Conservation (phyloP, 1,140 invertebrate species). For the Pollicipes pollicipes region DNA sequence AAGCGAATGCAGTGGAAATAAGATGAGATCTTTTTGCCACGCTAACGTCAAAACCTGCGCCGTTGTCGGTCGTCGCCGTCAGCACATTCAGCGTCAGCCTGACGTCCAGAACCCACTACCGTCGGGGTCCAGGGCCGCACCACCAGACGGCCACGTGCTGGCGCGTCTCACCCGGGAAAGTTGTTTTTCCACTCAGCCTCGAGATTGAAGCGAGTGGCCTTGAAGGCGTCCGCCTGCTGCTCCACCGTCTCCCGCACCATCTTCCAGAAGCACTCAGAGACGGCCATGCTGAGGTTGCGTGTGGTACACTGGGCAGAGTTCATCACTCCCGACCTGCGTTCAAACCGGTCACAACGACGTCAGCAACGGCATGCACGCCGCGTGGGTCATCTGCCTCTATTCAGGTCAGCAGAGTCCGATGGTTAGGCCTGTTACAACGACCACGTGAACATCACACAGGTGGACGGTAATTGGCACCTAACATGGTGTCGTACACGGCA, state of each 20-base stretch:
- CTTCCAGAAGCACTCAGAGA: conserved; percentile 97
- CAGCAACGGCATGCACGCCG: no score
- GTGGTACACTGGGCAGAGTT: conserved; percentile 90
- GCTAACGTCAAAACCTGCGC: no score
- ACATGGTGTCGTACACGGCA: no score
- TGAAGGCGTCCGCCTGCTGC: conserved; percentile 96
- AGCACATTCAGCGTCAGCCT: neutral
- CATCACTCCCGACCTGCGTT: conserved; percentile 75
- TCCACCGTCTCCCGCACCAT: conserved; percentile 97
- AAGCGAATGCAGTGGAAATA: no score
- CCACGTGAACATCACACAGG: no score
- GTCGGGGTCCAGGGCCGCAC: neutral
- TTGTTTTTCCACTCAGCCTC: conserved; percentile 99
- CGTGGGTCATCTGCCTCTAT: no score
- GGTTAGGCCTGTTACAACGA: no score
- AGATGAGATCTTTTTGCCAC: no score
- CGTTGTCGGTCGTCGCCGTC: neutral
- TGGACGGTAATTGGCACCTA: no score
- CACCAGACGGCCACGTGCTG: conserved; percentile 16
- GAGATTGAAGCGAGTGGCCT: conserved; percentile 90
- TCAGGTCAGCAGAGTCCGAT: no score
- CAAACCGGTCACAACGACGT: no score
- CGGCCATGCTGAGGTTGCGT: conserved; percentile 84
- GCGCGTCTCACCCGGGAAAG: conserved; percentile 53
- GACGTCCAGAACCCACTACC: neutral